These are phyloP conservation scores for Pomatostomus ruficeps DNA, from an alignment of 2,113 vertebrate species.

Conservation along the genomic window DNA sequence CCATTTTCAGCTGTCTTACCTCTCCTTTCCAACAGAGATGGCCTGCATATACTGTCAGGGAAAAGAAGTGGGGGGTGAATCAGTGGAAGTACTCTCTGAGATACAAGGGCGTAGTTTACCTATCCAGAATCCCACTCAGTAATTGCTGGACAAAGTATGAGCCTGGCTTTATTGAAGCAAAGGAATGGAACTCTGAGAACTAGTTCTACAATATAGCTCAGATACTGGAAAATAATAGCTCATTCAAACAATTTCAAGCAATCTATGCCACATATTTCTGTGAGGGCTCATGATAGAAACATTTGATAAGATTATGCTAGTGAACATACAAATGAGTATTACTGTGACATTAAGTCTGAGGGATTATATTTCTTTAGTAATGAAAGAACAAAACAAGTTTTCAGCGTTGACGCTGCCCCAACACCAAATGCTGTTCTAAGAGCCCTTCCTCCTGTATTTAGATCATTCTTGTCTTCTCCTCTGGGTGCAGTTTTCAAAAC, in stretches of 20 bases:
- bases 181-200: not conserved
- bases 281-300: not conserved
- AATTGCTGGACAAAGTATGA: not conserved
- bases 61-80: not conserved
- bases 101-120: rapidly evolving
- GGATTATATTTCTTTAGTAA: not conserved
- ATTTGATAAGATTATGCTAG: not conserved
- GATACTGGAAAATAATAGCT: not conserved
- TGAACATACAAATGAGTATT: not conserved
- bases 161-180: not conserved
- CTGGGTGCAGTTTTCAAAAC: not conserved
- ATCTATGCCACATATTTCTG: not conserved
- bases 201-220: not conserved
- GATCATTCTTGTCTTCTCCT: not conserved
- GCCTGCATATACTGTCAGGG: not conserved
- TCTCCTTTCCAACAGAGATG: not conserved
- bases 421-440: not conserved
- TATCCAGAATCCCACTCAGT: not conserved
- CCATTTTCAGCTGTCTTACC: not conserved
- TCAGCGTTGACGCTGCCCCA: not conserved
- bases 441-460: not conserved
- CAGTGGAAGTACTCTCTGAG: not conserved
- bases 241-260: not conserved
- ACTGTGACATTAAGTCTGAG: not conserved
- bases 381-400: not conserved